Conservation (phyloP, 1,140 invertebrate species). For the Neodiprion lecontei region DNA sequence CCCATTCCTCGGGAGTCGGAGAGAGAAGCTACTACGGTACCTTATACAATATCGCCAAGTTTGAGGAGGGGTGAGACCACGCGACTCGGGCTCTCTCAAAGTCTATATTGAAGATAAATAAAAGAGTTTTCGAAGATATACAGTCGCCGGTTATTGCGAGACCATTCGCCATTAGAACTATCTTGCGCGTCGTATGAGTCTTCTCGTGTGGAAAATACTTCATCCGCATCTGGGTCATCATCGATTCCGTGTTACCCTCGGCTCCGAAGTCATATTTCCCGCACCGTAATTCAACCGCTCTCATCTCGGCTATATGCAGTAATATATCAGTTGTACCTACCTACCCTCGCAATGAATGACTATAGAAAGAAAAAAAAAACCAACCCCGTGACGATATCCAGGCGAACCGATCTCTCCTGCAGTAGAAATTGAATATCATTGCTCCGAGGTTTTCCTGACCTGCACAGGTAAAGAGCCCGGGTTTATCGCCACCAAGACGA, state of each 20-base stretch:
- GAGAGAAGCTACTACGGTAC: not conserved
- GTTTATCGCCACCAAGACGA: too few species aligned
- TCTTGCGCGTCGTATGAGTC: not conserved
- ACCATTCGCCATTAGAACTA: slow-evolving; percentile 2
- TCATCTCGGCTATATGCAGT: too few species aligned
- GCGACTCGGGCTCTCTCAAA: not conserved
- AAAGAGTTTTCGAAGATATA: slow-evolving; percentile 6
- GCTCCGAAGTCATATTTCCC: not conserved
- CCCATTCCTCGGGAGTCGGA: not conserved
- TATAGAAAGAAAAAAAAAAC: too few species aligned
- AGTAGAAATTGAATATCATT: too few species aligned
- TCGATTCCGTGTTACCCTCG: not conserved
- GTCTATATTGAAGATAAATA: not conserved
- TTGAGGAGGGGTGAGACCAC: not conserved
- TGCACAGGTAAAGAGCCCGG: too few species aligned
- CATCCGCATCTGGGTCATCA: not conserved
- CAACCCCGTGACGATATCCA: too few species aligned
- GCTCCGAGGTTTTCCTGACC: too few species aligned
- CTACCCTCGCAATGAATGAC: too few species aligned
- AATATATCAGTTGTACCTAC: too few species aligned
- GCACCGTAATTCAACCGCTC: not conserved
- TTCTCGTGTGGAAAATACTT: not conserved
- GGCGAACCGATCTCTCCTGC: too few species aligned
- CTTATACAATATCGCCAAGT: not conserved
- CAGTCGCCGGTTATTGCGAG: not conserved